A percentile compares a stretch with the other conserved stretches of the same genome.
Evolutionary conservation across 1,140 invertebrate species (phyloP).

Genomic region (Nautilus pompilius): DNA sequence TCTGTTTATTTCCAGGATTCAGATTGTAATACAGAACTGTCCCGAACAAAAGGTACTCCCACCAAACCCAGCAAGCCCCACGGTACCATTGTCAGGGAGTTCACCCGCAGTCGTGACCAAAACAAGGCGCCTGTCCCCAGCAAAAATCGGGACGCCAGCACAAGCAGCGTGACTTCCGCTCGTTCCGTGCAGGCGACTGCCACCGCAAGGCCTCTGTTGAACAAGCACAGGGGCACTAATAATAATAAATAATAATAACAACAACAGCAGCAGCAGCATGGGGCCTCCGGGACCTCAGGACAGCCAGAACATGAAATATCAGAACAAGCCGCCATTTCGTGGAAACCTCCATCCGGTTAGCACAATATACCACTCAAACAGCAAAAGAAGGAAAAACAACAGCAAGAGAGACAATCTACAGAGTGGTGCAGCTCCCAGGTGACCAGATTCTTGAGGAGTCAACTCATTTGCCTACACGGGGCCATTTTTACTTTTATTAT

Average conservation of each 20-base stretch:
- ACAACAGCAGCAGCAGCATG: background rate
- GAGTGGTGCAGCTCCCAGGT: too few species aligned
- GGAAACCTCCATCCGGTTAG: background rate
- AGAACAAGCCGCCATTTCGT: background rate
- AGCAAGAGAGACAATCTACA: background rate
- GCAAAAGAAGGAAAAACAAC: background rate
- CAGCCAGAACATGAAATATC: background rate
- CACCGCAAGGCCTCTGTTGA: background rate
- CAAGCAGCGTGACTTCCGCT: constrained; percentile 39
- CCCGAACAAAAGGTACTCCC: constrained; percentile 1
- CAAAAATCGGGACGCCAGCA: constrained; percentile 32
- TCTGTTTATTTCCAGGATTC: constrained; percentile 8
- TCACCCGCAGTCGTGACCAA: constrained; percentile 17
- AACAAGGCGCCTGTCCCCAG: constrained; percentile 9
- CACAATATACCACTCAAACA: background rate
- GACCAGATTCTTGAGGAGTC: too few species aligned
- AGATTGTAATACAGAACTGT: constrained; percentile 4
- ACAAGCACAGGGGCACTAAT: background rate
- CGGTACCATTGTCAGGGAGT: constrained; percentile 4
- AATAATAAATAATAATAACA: background rate
- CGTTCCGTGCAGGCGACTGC: constrained; percentile 14
- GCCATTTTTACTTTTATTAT: too few species aligned
- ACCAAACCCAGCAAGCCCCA: constrained; percentile 5
- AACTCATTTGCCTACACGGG: too few species aligned
- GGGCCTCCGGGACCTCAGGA: background rate